Conservation (phyloP, 2,888 invertebrate genomes). For the Drosophila yooni region DNA sequence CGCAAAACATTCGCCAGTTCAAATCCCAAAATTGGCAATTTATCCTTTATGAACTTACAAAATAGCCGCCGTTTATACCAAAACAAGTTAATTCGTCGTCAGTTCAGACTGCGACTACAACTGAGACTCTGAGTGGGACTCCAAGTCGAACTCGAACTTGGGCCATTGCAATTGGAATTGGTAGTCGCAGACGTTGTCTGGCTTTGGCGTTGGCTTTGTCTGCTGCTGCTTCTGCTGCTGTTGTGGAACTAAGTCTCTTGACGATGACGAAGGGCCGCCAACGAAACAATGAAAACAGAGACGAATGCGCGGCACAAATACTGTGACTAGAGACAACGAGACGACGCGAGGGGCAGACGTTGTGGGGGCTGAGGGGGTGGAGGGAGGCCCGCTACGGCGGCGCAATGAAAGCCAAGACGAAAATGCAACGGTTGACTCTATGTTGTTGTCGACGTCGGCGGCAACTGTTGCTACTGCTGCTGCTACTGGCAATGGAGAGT, state of each 20-base stretch:
- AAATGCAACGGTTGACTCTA: slow-evolving; percentile 76
- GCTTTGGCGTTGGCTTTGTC: slow-evolving; percentile 7
- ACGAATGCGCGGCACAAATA: slow-evolving; percentile 20
- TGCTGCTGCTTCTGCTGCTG: slow-evolving; percentile 2
- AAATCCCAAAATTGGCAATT: slow-evolving; percentile 83
- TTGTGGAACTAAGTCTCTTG: slow-evolving; percentile 46
- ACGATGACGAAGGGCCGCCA: slow-evolving; percentile 82
- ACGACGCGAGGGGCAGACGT: not conserved
- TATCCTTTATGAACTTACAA: slow-evolving; percentile 83
- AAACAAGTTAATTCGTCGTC: slow-evolving; percentile 82
- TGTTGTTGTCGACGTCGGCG: slow-evolving; percentile 22
- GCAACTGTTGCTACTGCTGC: slow-evolving; percentile 7
- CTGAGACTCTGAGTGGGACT: slow-evolving; percentile 12
- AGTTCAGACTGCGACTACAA: slow-evolving; percentile 38
- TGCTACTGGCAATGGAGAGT: slow-evolving; percentile 25
- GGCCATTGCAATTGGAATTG: slow-evolving; percentile 36
- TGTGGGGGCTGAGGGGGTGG: slow-evolving; percentile 1
- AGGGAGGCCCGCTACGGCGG: slow-evolving; percentile 66
- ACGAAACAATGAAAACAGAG: slow-evolving; percentile 65
- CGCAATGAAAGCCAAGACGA: slow-evolving; percentile 80
- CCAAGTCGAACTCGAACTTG: slow-evolving; percentile 17
- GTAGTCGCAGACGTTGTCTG: slow-evolving; percentile 39
- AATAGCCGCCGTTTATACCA: slow-evolving; percentile 84
- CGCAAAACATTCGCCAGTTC: slow-evolving; percentile 80
- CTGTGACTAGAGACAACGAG: slow-evolving; percentile 43